Evolutionary conservation across 2,888 invertebrate genomes (phyloP).

Genomic region (Parasteatoda lunata): DNA sequence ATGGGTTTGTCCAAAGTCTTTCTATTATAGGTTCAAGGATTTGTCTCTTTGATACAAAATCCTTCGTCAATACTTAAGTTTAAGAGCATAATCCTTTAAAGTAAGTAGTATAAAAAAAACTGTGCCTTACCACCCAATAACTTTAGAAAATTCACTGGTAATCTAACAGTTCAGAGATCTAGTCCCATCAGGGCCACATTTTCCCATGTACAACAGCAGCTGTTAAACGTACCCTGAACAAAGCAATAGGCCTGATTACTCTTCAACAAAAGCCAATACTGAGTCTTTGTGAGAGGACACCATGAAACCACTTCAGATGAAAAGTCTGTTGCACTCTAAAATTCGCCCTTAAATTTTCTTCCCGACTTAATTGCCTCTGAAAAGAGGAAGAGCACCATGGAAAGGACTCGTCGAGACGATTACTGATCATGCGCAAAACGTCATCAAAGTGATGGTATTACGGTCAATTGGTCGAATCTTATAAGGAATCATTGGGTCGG

Average conservation of each 20-base stretch:
- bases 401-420: conserved; percentile 55
- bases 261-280: conserved; percentile 45
- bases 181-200: background rate
- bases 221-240: conserved; percentile 53
- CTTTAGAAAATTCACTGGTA: background rate
- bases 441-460: conserved; percentile 65
- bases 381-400: conserved; percentile 38
- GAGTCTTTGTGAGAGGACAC: conserved; percentile 45
- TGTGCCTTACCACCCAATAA: too few species aligned
- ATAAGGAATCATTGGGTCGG: conserved; percentile 39
- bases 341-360: conserved; percentile 50
- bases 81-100: too few species aligned
- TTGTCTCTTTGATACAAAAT: too few species aligned
- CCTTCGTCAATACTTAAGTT: too few species aligned
- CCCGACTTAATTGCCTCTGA: conserved; percentile 60
- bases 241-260: conserved; percentile 41
- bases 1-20: too few species aligned
- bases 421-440: conserved; percentile 35
- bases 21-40: too few species aligned
- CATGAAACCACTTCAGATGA: conserved; percentile 11
- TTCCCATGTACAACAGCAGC: conserved; percentile 58
- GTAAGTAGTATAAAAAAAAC: too few species aligned
- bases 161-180: background rate
- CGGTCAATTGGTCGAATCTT: conserved; percentile 63
- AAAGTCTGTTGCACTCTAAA: conserved; percentile 19